Base-by-base conservation (phyloP, 2,113 vertebrate species). In the Pongo pygmaeus region DNA sequence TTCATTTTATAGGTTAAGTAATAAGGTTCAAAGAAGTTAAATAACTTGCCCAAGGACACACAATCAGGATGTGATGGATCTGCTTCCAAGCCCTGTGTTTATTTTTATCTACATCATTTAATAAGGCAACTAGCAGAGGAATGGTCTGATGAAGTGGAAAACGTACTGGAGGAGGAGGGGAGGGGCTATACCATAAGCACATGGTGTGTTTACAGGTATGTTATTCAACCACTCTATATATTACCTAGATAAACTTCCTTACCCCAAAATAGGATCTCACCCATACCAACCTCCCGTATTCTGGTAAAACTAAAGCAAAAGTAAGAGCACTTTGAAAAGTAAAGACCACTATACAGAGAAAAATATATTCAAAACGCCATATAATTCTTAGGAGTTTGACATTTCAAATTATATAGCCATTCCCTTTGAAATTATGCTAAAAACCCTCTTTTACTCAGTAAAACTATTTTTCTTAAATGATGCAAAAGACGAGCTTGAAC, bases 401-500 rank as follows among this genome's bases (percentile, higher is more conserved):
- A 35, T 94, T 88, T 84, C 46, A 96, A 83, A 94, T n/a, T 46
- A 23, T 38, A 23, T 4, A 84, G 38, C 43, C 43, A 75, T 38
- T 90, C 64, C 72, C 61, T 48, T 81, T 59, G 12, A 81, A 86
- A 78, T 91, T 91, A 57, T 86, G 57, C 57, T 83, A 18, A 93
- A 97, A 70, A 52, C 61, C 6, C 27, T 84, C 16, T 55, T 84
- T 84, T 64, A 46, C 50, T 89, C 17, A 55, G 46, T 77, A 91
- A 93, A 96, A 78, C 32, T 10, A 72, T 79, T 88, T 91, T 84
- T 88, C 38, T 55, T 72, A 89, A 92, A 96, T 48, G n/a, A 84
- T 61, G 23, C 16, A 79, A 89, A 64, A 95, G 25, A 48, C 67
- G 64, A 95, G 32, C 43, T 46, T 52, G 18, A 86, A 12, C 6